Evolutionary conservation across 2,888 invertebrate species (phyloP).

Genomic region (Xiphydria camelus): DNA sequence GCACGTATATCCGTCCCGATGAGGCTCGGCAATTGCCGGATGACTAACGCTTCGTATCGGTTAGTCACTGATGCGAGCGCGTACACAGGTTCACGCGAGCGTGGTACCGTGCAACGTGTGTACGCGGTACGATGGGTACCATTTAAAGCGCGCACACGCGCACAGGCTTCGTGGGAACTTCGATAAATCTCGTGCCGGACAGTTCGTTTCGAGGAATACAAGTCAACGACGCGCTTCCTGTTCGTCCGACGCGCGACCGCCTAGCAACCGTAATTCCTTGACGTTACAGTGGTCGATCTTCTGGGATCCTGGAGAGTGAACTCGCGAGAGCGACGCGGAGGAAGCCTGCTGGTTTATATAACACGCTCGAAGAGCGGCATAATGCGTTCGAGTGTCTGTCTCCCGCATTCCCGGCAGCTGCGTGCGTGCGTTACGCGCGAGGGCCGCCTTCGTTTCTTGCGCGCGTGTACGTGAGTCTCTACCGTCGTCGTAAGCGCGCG

Average conservation of each 20-base stretch:
- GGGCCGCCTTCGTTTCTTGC: conserved; percentile 4
- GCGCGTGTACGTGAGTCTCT: not conserved
- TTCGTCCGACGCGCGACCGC: too few species aligned
- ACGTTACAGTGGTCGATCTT: conserved; percentile 24
- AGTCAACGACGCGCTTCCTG: conserved; percentile 10
- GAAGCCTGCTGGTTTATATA: conserved; percentile 25
- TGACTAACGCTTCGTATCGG: conserved; percentile 24
- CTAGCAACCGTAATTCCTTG: conserved; percentile 26
- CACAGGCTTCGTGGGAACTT: too few species aligned
- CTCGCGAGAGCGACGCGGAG: conserved; percentile 8
- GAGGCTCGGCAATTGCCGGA: too few species aligned
- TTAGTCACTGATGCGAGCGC: conserved; percentile 27
- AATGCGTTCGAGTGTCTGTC: conserved; percentile 30
- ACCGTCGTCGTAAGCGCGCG: not conserved
- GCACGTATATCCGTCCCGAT: too few species aligned
- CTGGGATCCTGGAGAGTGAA: not conserved
- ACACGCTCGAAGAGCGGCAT: conserved; percentile 22
- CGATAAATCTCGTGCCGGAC: too few species aligned
- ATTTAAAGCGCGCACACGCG: too few species aligned
- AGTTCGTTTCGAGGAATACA: too few species aligned
- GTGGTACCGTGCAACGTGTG: too few species aligned
- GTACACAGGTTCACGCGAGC: too few species aligned
- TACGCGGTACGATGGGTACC: too few species aligned
- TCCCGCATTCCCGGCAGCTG: conserved; percentile 43
- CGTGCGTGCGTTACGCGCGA: conserved; percentile 8